Evolutionary conservation across 2,888 invertebrate genomes (phyloP).

Genomic region (Parascotia fuliginaria): DNA sequence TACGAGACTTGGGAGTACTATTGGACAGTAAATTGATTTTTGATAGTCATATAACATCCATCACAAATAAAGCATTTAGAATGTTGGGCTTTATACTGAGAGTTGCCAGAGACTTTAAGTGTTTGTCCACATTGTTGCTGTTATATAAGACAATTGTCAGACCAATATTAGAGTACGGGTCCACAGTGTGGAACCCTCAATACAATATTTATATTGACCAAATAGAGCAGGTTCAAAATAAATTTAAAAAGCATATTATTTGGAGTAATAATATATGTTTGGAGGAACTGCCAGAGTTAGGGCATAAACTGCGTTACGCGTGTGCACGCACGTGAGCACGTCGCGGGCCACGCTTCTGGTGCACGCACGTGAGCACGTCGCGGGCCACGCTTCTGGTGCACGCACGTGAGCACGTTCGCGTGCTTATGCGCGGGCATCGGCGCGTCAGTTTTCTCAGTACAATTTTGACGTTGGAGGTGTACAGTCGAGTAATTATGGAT

Average conservation of each 20-base stretch:
- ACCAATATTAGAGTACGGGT: slow-evolving; percentile 6
- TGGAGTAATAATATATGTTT: neutral
- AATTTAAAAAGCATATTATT: neutral
- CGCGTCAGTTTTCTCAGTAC: too few species aligned
- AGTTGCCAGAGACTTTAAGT: slow-evolving; percentile 2
- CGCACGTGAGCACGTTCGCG: too few species aligned
- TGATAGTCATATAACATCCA: slow-evolving; percentile 1
- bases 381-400: too few species aligned
- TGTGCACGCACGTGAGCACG: too few species aligned
- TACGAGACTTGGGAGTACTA: slow-evolving; percentile 5
- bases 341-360: too few species aligned
- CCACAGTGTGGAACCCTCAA: slow-evolving; percentile 7
- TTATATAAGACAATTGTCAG: slow-evolving; percentile 3
- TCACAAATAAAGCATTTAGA: slow-evolving; percentile 1
- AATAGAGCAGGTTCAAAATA: slow-evolving; percentile 3
- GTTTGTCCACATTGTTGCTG: neutral
- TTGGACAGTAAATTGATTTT: slow-evolving; percentile 5
- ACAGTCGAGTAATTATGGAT: too few species aligned
- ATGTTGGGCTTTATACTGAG: neutral
- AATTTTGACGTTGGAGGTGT: too few species aligned
- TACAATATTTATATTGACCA: slow-evolving; percentile 4
- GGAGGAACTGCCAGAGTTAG: neutral
- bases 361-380: too few species aligned
- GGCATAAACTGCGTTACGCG: too few species aligned
- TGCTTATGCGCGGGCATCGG: too few species aligned